Evolutionary conservation across 2,797 vertebrate genomes (phyloP).

Genomic region (Sebastolobus altivelis): DNA sequence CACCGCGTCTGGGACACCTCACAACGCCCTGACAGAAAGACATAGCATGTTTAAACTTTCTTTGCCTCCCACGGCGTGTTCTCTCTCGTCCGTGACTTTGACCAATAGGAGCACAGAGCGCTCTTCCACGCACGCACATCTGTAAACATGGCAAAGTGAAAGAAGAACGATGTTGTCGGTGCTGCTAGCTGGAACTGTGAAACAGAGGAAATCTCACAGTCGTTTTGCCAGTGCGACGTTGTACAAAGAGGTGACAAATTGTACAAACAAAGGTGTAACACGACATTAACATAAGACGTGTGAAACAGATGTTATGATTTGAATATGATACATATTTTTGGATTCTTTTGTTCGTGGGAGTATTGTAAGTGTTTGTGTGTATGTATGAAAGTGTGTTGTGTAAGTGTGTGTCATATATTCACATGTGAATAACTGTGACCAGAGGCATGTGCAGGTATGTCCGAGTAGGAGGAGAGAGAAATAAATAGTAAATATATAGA

Average conservation of each 20-base stretch:
- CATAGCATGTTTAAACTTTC: neutral
- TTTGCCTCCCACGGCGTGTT: neutral
- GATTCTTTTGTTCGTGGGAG: too few relatives aligned
- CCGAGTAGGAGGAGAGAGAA: too few relatives aligned
- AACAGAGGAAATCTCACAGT: neutral
- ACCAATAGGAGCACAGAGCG: neutral
- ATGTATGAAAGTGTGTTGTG: too few relatives aligned
- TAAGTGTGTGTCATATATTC: too few relatives aligned
- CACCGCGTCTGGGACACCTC: too few relatives aligned
- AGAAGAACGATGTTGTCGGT: rapidly evolving
- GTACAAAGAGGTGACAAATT: neutral
- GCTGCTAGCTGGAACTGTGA: neutral
- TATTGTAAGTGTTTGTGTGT: too few relatives aligned
- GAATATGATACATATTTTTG: too few relatives aligned
- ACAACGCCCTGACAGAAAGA: neutral
- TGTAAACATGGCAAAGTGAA: neutral
- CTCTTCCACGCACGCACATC: neutral
- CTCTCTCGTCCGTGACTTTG: neutral
- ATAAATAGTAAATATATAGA: too few relatives aligned
- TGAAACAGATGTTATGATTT: neutral
- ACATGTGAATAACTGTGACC: too few relatives aligned
- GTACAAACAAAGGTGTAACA: neutral
- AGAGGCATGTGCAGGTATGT: too few relatives aligned
- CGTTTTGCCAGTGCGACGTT: neutral
- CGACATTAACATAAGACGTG: neutral